A percentile compares a stretch with the other conserved stretches of the same genome.
phyloP scores from a whole-genome alignment of 2,888 invertebrate genomes.

The Cantharis lateralis region DNA sequence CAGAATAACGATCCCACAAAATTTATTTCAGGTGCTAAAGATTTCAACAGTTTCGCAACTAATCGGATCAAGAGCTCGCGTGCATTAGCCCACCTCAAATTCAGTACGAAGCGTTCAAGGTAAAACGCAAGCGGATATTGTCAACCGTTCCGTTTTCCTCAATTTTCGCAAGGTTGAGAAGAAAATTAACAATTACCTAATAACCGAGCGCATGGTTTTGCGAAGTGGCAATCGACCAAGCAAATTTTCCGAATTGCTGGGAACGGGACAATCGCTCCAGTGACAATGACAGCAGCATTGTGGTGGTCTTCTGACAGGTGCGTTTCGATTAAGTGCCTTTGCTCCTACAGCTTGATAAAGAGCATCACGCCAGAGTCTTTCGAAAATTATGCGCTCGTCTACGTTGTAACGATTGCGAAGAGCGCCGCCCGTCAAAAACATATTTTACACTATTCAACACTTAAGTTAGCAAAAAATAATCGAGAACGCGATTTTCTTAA shows the following conservation, averaged over 20 bases:
- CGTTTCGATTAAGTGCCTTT: constrained; percentile 39
- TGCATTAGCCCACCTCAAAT: neutral
- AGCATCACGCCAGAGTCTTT: constrained; percentile 71
- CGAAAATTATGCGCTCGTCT: constrained; percentile 70
- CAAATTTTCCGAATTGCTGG: constrained; percentile 15
- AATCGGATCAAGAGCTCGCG: neutral
- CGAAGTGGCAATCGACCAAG: constrained; percentile 45
- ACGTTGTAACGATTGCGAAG: constrained; percentile 54
- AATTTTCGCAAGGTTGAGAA: neutral
- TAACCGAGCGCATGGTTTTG: constrained; percentile 67
- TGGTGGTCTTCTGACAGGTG: constrained; percentile 41
- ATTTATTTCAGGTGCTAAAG: neutral
- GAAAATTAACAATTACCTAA: constrained; percentile 60
- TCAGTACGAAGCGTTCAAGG: neutral
- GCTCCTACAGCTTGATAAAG: constrained; percentile 52
- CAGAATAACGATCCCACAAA: neutral
- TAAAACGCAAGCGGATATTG: neutral
- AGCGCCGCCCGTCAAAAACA: constrained; percentile 52
- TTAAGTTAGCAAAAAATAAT: neutral
- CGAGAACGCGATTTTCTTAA: neutral
- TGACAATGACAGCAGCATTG: constrained; percentile 57
- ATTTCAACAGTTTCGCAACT: neutral
- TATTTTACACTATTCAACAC: constrained; percentile 4
- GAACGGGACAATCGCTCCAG: constrained; percentile 56
- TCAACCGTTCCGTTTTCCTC: neutral